Evolutionary conservation across 2,113 vertebrate species (phyloP).

Genomic region (Emberiza fucata): DNA sequence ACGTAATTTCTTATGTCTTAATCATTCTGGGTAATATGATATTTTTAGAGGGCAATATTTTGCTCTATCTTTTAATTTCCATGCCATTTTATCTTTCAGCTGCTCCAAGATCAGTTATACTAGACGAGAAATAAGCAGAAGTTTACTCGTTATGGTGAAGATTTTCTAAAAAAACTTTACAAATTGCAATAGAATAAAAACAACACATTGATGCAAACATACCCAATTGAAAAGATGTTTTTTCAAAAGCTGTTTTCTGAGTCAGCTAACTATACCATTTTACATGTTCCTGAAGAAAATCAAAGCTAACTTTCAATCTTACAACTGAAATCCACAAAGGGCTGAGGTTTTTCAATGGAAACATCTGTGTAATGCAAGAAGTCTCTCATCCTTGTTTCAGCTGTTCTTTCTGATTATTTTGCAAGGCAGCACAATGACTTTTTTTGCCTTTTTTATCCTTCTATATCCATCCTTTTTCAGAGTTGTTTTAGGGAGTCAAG

Average conservation of each 20-base stretch:
- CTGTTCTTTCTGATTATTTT: not conserved
- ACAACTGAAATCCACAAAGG: not conserved
- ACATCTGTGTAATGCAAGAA: not conserved
- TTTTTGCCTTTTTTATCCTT: rapidly evolving
- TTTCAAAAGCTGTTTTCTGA: not conserved
- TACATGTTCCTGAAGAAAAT: not conserved
- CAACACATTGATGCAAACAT: not conserved
- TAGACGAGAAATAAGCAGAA: not conserved
- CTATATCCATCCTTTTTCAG: not conserved
- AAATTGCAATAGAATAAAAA: not conserved
- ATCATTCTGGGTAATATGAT: not conserved
- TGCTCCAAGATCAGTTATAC: not conserved
- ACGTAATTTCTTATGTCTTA: not conserved
- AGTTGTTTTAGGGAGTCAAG: not conserved
- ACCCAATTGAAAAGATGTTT: not conserved
- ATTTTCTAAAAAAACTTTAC: not conserved
- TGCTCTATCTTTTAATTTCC: not conserved
- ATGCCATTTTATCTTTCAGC: not conserved
- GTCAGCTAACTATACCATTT: not conserved
- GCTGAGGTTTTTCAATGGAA: not conserved
- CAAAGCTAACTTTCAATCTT: not conserved
- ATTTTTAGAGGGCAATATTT: not conserved
- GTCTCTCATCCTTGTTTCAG: not conserved
- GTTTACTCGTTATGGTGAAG: not conserved
- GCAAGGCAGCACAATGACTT: not conserved